Evolutionary conservation across 2,888 invertebrate genomes (phyloP).

Genomic region (Leptarthrus brevirostris): DNA sequence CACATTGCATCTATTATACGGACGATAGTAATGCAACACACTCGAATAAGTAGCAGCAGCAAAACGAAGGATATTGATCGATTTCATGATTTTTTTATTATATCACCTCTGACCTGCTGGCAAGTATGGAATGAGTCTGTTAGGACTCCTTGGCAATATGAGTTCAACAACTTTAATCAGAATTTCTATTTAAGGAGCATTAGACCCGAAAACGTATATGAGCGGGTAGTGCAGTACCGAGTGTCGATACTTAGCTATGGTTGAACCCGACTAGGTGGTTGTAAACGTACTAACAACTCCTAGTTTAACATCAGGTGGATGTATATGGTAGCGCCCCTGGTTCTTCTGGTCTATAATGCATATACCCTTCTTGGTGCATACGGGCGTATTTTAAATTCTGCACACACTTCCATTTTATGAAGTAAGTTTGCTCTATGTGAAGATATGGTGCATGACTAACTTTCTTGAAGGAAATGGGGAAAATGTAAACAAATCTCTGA

Average conservation of each 20-base stretch:
- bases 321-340: not conserved
- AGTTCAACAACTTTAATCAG: slow-evolving; percentile 42
- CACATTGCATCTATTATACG: not conserved
- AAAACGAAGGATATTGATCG: slow-evolving; percentile 21
- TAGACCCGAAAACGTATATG: slow-evolving; percentile 18
- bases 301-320: not conserved
- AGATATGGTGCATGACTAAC: slow-evolving; percentile 29
- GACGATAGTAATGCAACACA: slow-evolving; percentile 7
- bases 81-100: slow-evolving; percentile 42
- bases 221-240: not conserved
- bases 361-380: slow-evolving; percentile 7
- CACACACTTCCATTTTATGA: slow-evolving; percentile 35
- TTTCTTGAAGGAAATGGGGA: slow-evolving; percentile 32
- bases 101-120: slow-evolving; percentile 23
- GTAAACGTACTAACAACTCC: slow-evolving; percentile 20
- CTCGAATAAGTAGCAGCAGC: not conserved
- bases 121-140: not conserved
- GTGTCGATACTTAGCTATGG: not conserved
- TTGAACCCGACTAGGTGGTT: not conserved
- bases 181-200: slow-evolving; percentile 31
- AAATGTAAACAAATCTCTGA: slow-evolving; percentile 43
- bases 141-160: slow-evolving; percentile 10
- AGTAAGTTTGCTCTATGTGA: slow-evolving; percentile 22
- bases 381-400: slow-evolving; percentile 35
- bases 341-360: slow-evolving; percentile 12